phyloP scores from a whole-genome alignment of 1,140 invertebrate species.

The Drosophila ogumai region DNA sequence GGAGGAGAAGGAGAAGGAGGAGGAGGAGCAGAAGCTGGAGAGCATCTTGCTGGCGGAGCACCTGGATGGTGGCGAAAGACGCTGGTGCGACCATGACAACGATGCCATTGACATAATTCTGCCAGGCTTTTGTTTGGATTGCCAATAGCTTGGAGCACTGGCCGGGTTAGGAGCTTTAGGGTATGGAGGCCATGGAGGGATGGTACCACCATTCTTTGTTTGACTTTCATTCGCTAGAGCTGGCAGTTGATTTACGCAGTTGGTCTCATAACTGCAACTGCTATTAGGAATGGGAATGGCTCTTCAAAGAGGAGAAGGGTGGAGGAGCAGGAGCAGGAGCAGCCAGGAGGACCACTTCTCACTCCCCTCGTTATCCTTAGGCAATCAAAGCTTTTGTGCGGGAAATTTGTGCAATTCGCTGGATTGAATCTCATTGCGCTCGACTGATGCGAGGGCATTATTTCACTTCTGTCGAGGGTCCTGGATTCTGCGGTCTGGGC shows the following conservation, averaged over 20 bases:
- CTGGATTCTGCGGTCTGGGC: constrained; percentile 3
- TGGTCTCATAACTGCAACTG: constrained; percentile 27
- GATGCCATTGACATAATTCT: constrained; percentile 70
- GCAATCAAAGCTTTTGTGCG: constrained; percentile 5
- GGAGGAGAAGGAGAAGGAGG: not conserved
- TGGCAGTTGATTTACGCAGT: constrained; percentile 52
- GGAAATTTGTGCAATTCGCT: constrained; percentile 14
- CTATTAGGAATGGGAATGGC: not conserved
- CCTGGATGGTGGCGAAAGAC: constrained; percentile 10
- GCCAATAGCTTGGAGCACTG: constrained; percentile 12
- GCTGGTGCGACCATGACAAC: constrained; percentile 47
- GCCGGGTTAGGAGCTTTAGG: not conserved
- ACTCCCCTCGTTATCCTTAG: not conserved
- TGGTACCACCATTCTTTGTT: constrained; percentile 43
- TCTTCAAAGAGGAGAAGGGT: not conserved
- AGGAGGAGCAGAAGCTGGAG: not conserved
- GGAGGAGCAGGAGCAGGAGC: not conserved
- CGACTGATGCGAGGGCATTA: constrained; percentile 13
- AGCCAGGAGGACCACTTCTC: not conserved
- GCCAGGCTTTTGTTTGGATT: constrained; percentile 61
- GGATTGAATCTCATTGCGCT: constrained; percentile 14
- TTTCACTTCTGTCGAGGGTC: constrained; percentile 5
- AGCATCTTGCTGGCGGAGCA: constrained; percentile 14
- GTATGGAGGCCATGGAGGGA: not conserved
- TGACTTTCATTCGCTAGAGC: constrained; percentile 56